phyloP scores from a whole-genome alignment of 2,113 vertebrate species.

The Mobula hypostoma region DNA sequence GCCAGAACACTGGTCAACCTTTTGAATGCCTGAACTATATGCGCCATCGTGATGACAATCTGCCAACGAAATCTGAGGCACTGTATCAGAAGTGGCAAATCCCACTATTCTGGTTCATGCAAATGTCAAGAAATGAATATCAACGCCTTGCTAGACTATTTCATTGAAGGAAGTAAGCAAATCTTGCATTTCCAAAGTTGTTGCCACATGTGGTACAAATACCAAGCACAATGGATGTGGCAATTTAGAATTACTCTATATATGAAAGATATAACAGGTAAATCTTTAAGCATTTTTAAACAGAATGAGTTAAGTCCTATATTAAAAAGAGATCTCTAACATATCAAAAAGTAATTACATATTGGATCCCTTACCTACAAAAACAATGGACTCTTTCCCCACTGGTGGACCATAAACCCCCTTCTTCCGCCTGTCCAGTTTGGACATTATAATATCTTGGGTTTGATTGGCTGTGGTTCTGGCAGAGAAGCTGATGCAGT shows the following conservation, averaged over 20 bases:
- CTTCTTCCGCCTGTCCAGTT: conserved; percentile 76
- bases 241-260: background rate
- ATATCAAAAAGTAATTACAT: too few relatives aligned
- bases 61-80: background rate
- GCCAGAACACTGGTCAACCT: background rate
- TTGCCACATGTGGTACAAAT: background rate
- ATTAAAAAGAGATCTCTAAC: background rate
- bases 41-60: background rate
- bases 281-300: background rate
- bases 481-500: conserved; percentile 83
- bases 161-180: background rate
- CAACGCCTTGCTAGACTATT: background rate
- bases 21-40: background rate
- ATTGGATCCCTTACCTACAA: conserved; percentile 71
- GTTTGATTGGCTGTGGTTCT: conserved; percentile 82
- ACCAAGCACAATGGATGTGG: background rate
- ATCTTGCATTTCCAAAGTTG: background rate
- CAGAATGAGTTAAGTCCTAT: background rate
- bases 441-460: conserved; percentile 86
- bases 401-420: conserved; percentile 76
- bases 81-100: background rate
- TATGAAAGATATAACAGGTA: background rate
- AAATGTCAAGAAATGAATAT: background rate
- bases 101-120: background rate
- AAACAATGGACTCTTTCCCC: conserved; percentile 77